These are phyloP conservation scores for Scaptomyza hsui DNA, from an alignment of 1,140 invertebrate genomes.

Conservation along the genomic window DNA sequence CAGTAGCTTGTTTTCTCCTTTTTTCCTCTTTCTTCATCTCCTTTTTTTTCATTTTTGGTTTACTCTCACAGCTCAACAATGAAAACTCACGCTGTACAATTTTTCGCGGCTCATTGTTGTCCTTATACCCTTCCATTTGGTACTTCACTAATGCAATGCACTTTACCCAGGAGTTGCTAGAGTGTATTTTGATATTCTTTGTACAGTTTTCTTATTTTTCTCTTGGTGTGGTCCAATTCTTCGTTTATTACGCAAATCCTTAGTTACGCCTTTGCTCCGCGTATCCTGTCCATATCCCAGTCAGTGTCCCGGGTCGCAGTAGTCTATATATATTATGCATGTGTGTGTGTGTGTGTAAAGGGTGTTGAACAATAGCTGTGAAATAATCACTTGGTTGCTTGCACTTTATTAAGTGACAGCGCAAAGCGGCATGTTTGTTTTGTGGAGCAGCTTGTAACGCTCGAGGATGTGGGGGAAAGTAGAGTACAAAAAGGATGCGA, in stretches of 20 bases:
- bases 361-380: conserved; percentile 74
- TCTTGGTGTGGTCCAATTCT: conserved; percentile 44
- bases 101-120: conserved; percentile 46
- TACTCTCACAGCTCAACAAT: conserved; percentile 31
- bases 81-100: conserved; percentile 53
- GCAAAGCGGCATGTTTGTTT: conserved; percentile 20
- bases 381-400: conserved; percentile 80
- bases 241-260: conserved; percentile 75
- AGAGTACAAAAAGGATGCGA: too few species aligned
- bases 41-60: conserved; percentile 37
- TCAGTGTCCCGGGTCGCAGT: conserved; percentile 6
- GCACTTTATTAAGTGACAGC: conserved; percentile 71
- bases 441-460: conserved; percentile 17
- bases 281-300: conserved; percentile 19
- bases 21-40: conserved; percentile 15
- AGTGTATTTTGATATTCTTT: conserved; percentile 14
- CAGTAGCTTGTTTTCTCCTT: conserved; percentile 28
- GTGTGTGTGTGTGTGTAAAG: conserved; percentile 15
- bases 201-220: conserved; percentile 16
- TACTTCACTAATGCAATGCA: background rate
- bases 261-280: conserved; percentile 34
- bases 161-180: background rate
- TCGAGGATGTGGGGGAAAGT: background rate
- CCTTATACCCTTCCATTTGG: background rate
- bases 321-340: conserved; percentile 11